Conservation (phyloP, 2,113 vertebrate genomes). For the Gobius niger region DNA sequence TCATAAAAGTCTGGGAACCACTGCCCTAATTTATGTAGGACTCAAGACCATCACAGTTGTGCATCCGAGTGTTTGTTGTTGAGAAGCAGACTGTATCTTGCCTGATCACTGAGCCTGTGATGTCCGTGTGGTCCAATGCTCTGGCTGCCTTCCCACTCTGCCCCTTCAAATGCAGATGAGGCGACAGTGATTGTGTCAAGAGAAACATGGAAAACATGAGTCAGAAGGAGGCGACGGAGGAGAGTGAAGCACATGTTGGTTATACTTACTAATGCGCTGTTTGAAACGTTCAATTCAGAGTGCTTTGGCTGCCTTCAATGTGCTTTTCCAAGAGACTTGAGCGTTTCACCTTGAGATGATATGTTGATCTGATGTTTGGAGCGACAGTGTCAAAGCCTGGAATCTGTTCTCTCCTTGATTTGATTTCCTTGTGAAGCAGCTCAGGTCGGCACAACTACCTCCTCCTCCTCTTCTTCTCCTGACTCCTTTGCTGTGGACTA, state of each 20-base stretch:
- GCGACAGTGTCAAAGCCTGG: no score
- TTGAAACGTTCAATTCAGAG: no score
- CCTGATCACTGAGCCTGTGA: no score
- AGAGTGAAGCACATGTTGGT: background rate
- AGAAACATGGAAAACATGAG: slow-evolving; percentile 64
- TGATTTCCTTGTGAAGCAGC: slow-evolving; percentile 86
- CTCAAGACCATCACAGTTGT: no score
- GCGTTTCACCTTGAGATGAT: no score
- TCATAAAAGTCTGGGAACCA: no score
- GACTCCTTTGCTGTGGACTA: slow-evolving; percentile 72
- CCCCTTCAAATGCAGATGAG: slow-evolving; percentile 50
- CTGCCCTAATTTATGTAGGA: no score
- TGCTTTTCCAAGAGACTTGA: no score
- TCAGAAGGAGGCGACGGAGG: slow-evolving; percentile 9
- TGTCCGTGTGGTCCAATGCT: slow-evolving; percentile 64
- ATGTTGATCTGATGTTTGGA: no score
- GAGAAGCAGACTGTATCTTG: slow-evolving; percentile 35
- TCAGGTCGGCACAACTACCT: slow-evolving; percentile 85
- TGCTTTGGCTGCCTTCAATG: no score
- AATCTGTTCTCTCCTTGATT: slow-evolving; percentile 84
- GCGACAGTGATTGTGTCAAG: slow-evolving; percentile 44
- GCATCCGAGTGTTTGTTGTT: slow-evolving; percentile 9
- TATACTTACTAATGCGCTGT: no score
- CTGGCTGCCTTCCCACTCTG: slow-evolving; percentile 59
- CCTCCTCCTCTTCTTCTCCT: slow-evolving; percentile 76